phyloP scores from a whole-genome alignment of 2,797 vertebrate species.

The Mastacembelus armatus region DNA sequence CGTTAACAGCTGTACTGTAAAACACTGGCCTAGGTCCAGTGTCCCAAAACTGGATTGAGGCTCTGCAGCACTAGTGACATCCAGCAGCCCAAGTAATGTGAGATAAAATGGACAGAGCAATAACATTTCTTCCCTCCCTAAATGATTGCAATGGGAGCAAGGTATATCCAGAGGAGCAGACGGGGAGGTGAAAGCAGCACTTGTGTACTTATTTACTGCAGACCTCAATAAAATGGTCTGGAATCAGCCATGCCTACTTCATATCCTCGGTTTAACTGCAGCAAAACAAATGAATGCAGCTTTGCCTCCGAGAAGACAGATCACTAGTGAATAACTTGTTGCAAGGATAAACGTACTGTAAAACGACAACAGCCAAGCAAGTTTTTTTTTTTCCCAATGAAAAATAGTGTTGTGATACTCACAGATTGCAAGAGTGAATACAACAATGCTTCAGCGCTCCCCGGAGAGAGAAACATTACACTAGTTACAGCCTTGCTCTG shows the following conservation, averaged over 20 bases:
- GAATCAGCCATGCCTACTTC: conserved; percentile 44
- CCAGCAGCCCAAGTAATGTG: conserved; percentile 68
- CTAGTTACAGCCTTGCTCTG: conserved; percentile 70
- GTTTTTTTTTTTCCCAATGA: conserved; percentile 41
- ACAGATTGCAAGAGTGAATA: conserved; percentile 66
- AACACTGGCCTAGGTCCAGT: conserved; percentile 34
- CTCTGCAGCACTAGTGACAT: conserved; percentile 42
- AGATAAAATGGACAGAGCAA: conserved; percentile 74
- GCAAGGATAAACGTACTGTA: conserved; percentile 48
- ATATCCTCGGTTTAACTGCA: conserved; percentile 46
- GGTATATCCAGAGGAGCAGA: conserved; percentile 64
- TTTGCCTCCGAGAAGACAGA: conserved; percentile 50
- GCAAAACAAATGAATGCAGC: conserved; percentile 57
- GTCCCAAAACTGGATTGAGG: conserved; percentile 36
- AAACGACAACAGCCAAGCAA: conserved; percentile 26
- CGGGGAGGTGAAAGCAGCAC: conserved; percentile 44
- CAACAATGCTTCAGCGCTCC: conserved; percentile 67
- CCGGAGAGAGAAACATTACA: conserved; percentile 71
- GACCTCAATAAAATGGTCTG: conserved; percentile 53
- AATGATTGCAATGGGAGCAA: conserved; percentile 56
- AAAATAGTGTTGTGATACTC: conserved; percentile 70
- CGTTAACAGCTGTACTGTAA: conserved; percentile 26
- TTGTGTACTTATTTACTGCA: conserved; percentile 64
- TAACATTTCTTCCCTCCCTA: conserved; percentile 60
- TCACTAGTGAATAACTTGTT: conserved; percentile 60